Percentiles rank a stretch among this genome's conserved stretches.
Conservation (phyloP, 2,888 invertebrate genomes). For the Didymodactylos carnosus region DNA sequence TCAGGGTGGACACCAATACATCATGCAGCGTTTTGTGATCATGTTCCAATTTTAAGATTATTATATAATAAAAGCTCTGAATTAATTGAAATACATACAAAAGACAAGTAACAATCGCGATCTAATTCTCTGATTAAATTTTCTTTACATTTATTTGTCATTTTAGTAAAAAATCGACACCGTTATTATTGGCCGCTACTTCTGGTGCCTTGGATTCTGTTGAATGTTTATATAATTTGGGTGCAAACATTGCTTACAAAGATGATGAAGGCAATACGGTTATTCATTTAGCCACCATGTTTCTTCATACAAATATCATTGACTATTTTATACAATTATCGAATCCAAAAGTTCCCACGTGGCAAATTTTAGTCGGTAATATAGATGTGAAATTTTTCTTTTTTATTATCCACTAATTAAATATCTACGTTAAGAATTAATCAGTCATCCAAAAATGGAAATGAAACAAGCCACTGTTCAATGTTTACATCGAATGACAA, state of each 20-base stretch:
- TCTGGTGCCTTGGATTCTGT: slow-evolving; percentile 29
- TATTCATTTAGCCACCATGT: slow-evolving; percentile 28
- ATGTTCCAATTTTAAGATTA: slow-evolving; percentile 25
- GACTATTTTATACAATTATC: slow-evolving; percentile 30
- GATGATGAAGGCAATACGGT: slow-evolving; percentile 26
- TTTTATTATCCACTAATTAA: background rate
- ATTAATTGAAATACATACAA: slow-evolving; percentile 28
- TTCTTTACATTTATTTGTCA: background rate
- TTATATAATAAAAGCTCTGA: slow-evolving; percentile 26
- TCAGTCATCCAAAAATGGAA: slow-evolving; percentile 20
- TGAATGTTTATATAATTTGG: slow-evolving; percentile 25
- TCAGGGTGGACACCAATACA: slow-evolving; percentile 34
- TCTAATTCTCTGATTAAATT: background rate
- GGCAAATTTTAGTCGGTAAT: slow-evolving; percentile 30
- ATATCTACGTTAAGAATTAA: slow-evolving; percentile 23
- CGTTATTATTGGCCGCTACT: slow-evolving; percentile 30
- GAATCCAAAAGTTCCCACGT: slow-evolving; percentile 26
- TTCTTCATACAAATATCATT: slow-evolving; percentile 31
- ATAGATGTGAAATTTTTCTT: background rate
- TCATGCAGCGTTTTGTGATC: slow-evolving; percentile 32
- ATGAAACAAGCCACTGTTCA: slow-evolving; percentile 30
- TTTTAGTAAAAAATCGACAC: slow-evolving; percentile 25
- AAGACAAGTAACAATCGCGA: slow-evolving; percentile 25
- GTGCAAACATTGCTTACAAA: slow-evolving; percentile 23
- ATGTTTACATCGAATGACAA: slow-evolving; percentile 30